Evolutionary conservation across 2,888 invertebrate genomes (phyloP), one percentile per base, ranked within the genome.

Genomic region (Formica aserva): DNA sequence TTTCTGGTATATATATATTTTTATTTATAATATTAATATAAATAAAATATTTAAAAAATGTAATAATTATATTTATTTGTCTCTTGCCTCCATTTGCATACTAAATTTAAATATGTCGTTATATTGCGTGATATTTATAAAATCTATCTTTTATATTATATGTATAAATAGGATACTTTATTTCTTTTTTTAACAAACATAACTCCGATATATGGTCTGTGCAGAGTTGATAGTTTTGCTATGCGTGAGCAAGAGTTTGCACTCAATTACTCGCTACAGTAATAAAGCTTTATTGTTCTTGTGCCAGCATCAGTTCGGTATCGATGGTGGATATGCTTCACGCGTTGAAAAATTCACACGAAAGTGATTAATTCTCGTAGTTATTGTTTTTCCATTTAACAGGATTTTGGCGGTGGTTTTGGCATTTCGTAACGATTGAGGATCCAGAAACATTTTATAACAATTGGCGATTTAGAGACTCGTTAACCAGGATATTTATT

Each of bases 301-400:
- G 41, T 41, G 71, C 69, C 57, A 69, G 69, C 38, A 55, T 78
- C 41, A 57, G 38, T 29, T 29, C 18, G 71, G 78, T 22, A 71
- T 78, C 60, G 45, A 78, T 71, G 35, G 57, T 22, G 57, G 18
- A 60, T 22, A 32, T 5, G 45, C 60, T 13, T 78, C 60, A 35
- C 45, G 22, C 45, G 72, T 45, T 78, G 78, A 75, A 81, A 83
- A 78, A 78, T 67, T 78, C 41, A 57, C 82, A 45, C 82, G 41
- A 65, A 66, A 32, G 41, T 77, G 38, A 77, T 82, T 69, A 45
- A 88, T 84, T 84, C 80, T 22, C 62, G 52, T 48, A 66, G 87
- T 87, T 84, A 88, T 87, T 84, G 84, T 88, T 60, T 71, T 55
- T 3, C 66, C 65, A 15, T 38, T 63, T 69, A 22, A 57, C 45